Percentiles rank a stretch among this genome's conserved stretches.
Evolutionary conservation across 2,797 vertebrate species (phyloP).

Genomic region (Myotis findleyi): DNA sequence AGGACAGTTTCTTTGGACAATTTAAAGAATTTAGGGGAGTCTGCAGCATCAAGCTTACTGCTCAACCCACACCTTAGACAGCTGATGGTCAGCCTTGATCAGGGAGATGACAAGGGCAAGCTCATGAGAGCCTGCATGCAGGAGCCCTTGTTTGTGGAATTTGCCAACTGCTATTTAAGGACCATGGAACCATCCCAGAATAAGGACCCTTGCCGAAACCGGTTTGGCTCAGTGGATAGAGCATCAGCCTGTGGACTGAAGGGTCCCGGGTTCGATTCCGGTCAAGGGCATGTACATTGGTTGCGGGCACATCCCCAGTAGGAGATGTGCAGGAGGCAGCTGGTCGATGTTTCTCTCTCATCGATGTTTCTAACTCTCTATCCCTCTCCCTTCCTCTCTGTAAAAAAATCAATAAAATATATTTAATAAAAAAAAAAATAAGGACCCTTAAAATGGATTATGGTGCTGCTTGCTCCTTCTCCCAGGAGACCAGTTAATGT

Average conservation of each 20-base stretch:
- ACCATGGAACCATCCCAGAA: conserved; percentile 88
- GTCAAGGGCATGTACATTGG: no score
- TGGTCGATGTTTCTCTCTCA: no score
- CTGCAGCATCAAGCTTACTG: conserved; percentile 90
- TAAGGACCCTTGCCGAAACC: conserved; percentile 64
- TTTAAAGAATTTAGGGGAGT: conserved; percentile 92
- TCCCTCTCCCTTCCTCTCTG: no score
- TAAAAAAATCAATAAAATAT: no score
- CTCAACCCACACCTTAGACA: conserved; percentile 93
- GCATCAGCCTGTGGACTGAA: no score
- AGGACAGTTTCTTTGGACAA: conserved; percentile 92
- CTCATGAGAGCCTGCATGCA: conserved; percentile 93
- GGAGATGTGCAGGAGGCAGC: no score
- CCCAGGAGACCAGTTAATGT: neutral
- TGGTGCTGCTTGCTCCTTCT: neutral
- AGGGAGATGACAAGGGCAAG: conserved; percentile 88
- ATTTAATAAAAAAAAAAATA: conserved; percentile 37
- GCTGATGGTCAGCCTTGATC: conserved; percentile 89
- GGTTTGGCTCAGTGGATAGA: no score
- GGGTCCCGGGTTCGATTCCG: no score
- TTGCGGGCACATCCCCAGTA: no score
- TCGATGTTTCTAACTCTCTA: no score
- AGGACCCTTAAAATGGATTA: conserved; percentile 66
- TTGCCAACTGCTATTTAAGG: conserved; percentile 93
- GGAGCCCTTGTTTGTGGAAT: conserved; percentile 96